Conservation (phyloP, 2,888 invertebrate genomes). For the Eugnorisma glareosa region DNA sequence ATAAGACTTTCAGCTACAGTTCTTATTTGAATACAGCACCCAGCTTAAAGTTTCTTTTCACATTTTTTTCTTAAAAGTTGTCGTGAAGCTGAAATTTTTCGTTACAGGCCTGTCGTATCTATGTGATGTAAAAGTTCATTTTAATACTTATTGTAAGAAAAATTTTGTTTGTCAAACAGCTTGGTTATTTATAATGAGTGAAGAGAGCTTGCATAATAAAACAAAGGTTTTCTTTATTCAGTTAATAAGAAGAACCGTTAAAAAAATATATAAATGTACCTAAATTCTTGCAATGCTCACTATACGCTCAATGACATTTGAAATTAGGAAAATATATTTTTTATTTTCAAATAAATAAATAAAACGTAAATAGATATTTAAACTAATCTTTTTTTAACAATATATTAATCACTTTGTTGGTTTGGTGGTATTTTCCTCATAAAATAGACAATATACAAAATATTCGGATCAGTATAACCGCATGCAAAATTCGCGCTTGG, state of each 20-base stretch:
- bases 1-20: conserved; percentile 31
- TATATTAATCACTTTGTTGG: not conserved
- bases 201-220: not conserved
- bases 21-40: conserved; percentile 9
- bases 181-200: not conserved
- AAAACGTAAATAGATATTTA: no score
- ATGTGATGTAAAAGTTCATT: conserved; percentile 5
- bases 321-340: conserved; percentile 8
- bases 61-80: conserved; percentile 13
- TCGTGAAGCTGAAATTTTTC: conserved; percentile 12
- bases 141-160: not conserved
- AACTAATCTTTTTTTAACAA: no score
- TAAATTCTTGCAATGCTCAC: not conserved
- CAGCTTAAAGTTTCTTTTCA: conserved; percentile 38
- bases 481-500: no score
- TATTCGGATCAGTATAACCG: no score
- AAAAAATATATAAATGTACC: no score
- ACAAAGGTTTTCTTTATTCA: no score
- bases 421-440: not conserved
- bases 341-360: no score
- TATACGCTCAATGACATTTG: not conserved
- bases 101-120: not conserved
- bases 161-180: not conserved
- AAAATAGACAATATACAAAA: not conserved
- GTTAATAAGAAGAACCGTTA: no score